Base-by-base conservation (phyloP, 2,888 invertebrate genomes). In the Caenorhabditis sp. region DNA sequence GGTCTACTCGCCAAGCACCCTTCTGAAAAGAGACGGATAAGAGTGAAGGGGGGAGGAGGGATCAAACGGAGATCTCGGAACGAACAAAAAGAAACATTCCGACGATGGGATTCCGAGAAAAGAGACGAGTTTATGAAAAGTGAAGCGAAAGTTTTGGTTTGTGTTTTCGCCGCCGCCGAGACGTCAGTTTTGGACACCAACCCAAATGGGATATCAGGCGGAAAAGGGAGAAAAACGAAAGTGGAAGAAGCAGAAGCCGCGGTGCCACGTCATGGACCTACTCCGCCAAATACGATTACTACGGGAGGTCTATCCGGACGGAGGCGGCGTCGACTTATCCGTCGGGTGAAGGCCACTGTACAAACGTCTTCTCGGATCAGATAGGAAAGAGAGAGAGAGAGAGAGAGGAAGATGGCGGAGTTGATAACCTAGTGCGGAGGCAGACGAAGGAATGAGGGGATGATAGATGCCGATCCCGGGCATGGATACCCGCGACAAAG, bases 321-420 rank as follows among this genome's bases (percentile, higher is more conserved):
- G 55, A 59, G 65, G 58, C 58, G 68, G 68, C 41, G 15, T 30
- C 32, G 55, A 39, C 68, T 58, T 58, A 58, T 58, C 37, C 48
- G n/a, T 27, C 41, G 59, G 68, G 68, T 68, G 68, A 68, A 68
- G 68, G 68, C 48, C 68, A 68, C 52, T 68, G 66, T 68, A 68
- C 59, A 65, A 61, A 58, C 26, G 45, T 46, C 43, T 2, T 26
- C 32, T 56, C 56, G 62, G 52, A 58, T 52, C 58, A 73, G 58
- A 63, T 56, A 65, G 6, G 30, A 30, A 30, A 9, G 9, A 30
- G 30, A n/a, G n/a, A n/a, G n/a, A n/a, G n/a, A n/a, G n/a, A n/a
- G n/a, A n/a, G 50, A 43, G 50, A 50, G 15, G 50, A 48, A 48
- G 63, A 45, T 45, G 53, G 27, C 26, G 24, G 35, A 46, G 61